Evolutionary conservation across 2,888 invertebrate species (phyloP), one percentile per base, ranked within the genome.

Genomic region (Caenorhabditis parvicauda): DNA sequence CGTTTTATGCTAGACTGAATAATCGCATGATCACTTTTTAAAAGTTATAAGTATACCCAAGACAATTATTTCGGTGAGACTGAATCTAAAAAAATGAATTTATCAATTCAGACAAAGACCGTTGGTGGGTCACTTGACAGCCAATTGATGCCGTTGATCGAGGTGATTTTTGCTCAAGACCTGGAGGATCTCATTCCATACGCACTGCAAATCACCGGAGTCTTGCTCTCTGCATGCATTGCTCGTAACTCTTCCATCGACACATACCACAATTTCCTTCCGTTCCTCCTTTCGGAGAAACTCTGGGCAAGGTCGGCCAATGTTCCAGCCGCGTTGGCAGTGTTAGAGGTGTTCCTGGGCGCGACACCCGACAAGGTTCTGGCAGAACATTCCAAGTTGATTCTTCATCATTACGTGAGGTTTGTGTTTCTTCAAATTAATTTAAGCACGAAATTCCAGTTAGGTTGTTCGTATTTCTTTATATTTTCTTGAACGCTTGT

Each of bases 281-380:
- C 93, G 0, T 91, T 90, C 81, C 85, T 98, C 19, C 85, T 98
- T 72, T 87, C 90, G 12, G 94, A 95, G n/a, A 39, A 70, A 39
- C 85, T 98, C 54, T 98, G 96, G 91, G 92, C 95, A 82, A 87
- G 91, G 47, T 87, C 89, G 1, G 95, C 91, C 25, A 96, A 96
- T 84, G 89, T 95, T 62, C 89, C 91, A 50, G 94, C 96, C 0
- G 86, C 96, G 7, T 92, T 92, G 65, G 85, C 93, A n/a, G 86
- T 98, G 29, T 85, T 98, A 41, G 89, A 89, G 80, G 91, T 92
- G 42, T 84, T 88, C 0, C 83, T 61, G 9, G 41, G 35, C 3
- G 56, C 50, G 12, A 56, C 56, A 25, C 39, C 53, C 2, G 53
- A 86, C 19, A 87, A 88, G 81, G 88, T 91, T 48, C 85, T 87